A percentile compares a stretch with the other conserved stretches of the same genome.
These are phyloP conservation scores for Labia minor DNA, from an alignment of 2,888 invertebrate genomes.

Conservation along the genomic window DNA sequence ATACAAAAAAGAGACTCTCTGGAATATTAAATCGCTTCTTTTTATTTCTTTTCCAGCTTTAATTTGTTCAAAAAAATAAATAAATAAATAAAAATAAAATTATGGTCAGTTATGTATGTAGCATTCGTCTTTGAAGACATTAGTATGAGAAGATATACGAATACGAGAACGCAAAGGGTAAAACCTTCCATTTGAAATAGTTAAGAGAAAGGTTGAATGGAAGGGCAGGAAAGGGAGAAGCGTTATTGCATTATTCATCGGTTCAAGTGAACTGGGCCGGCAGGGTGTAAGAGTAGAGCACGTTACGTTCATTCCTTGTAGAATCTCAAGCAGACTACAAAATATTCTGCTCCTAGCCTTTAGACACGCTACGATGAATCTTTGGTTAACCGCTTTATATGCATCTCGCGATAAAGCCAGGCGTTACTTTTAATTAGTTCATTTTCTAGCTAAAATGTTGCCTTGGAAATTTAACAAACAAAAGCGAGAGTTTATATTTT, in stretches of 20 bases:
- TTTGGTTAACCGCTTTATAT: constrained; percentile 13
- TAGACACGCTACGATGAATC: neutral
- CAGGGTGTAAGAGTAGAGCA: no score
- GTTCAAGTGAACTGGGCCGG: neutral
- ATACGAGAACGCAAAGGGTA: no score
- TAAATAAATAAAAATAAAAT: neutral
- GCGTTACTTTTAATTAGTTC: neutral
- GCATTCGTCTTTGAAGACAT: no score
- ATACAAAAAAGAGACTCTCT: neutral
- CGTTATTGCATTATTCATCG: neutral
- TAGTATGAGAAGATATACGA: no score
- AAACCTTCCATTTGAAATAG: no score
- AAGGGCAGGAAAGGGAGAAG: no score
- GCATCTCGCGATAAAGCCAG: neutral
- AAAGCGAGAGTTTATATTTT: neutral
- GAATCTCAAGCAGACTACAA: neutral
- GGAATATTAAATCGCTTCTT: neutral
- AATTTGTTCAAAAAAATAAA: neutral
- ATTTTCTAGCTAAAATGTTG: neutral
- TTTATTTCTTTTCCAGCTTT: neutral
- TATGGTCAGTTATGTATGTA: neutral
- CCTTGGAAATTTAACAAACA: constrained; percentile 2
- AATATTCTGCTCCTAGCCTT: neutral
- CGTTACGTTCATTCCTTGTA: neutral
- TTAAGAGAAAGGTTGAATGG: no score